Percentiles rank a stretch among this genome's conserved stretches.
Evolutionary conservation across 2,888 invertebrate genomes (phyloP).

Genomic region (Acrobasis consociella): DNA sequence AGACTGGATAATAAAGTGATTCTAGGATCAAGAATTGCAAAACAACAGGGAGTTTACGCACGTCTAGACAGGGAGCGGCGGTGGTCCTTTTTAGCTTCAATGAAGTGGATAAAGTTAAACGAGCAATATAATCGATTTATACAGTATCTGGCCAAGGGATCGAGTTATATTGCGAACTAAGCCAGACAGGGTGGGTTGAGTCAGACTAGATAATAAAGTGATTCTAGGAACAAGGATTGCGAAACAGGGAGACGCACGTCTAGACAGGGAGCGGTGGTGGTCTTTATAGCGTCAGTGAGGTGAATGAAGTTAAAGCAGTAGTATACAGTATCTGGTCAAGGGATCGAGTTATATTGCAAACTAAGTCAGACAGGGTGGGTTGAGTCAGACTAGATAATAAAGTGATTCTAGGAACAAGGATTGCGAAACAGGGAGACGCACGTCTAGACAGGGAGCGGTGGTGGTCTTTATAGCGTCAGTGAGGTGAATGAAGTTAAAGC

Average conservation of each 20-base stretch:
- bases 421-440: background rate
- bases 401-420: background rate
- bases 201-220: background rate
- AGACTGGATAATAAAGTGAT: too few relatives aligned
- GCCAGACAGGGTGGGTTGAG: background rate
- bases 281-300: background rate
- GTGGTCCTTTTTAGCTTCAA: constrained; percentile 3
- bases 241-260: background rate
- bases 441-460: background rate
- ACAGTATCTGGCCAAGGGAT: background rate
- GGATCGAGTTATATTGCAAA: too few relatives aligned
- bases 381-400: background rate
- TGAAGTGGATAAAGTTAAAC: background rate
- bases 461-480: background rate
- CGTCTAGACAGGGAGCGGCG: constrained; percentile 51
- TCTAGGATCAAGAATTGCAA: background rate
- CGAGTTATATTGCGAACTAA: background rate
- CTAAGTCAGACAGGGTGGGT: background rate
- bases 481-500: too few relatives aligned
- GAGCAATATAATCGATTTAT: background rate
- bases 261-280: background rate
- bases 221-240: background rate
- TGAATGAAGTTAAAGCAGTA: too few relatives aligned
- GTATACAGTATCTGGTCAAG: too few relatives aligned
- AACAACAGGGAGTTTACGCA: constrained; percentile 45